These are phyloP conservation scores for Sipha flava DNA, from an alignment of 1,140 invertebrate genomes.

Conservation along the genomic window DNA sequence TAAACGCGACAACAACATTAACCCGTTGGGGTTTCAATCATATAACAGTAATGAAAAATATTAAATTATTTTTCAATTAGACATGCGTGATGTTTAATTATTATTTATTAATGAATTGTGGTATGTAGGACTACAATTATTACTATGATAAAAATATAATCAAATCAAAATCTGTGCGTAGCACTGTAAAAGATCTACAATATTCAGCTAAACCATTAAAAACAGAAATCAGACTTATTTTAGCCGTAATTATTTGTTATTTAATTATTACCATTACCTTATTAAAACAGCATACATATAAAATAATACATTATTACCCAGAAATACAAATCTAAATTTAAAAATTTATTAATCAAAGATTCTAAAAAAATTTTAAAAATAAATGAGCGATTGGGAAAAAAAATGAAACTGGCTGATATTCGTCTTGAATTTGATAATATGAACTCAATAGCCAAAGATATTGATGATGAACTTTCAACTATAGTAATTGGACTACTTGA, in stretches of 20 bases:
- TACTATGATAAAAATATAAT: no score
- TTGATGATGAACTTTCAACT: background rate
- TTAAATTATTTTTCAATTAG: no score
- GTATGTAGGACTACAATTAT: no score
- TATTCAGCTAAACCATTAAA: no score
- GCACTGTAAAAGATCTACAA: no score
- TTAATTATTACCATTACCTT: no score
- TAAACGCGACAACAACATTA: background rate
- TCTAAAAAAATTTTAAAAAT: background rate
- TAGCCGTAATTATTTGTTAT: no score
- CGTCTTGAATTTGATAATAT: background rate
- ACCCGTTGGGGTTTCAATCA: constrained; percentile 1
- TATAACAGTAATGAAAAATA: background rate
- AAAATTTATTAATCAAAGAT: background rate
- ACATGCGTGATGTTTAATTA: no score
- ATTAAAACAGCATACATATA: no score
- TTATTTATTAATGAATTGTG: no score
- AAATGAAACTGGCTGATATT: background rate
- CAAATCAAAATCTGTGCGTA: no score
- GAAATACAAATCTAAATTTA: background rate
- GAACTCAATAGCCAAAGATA: background rate
- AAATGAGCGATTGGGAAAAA: background rate
- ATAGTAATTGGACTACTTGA: background rate
- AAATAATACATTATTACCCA: background rate
- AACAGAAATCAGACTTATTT: background rate